A percentile compares a stretch with the other conserved stretches of the same genome.
Evolutionary conservation across 2,113 vertebrate genomes (phyloP).

Genomic region (Oreotrochilus melanogaster): DNA sequence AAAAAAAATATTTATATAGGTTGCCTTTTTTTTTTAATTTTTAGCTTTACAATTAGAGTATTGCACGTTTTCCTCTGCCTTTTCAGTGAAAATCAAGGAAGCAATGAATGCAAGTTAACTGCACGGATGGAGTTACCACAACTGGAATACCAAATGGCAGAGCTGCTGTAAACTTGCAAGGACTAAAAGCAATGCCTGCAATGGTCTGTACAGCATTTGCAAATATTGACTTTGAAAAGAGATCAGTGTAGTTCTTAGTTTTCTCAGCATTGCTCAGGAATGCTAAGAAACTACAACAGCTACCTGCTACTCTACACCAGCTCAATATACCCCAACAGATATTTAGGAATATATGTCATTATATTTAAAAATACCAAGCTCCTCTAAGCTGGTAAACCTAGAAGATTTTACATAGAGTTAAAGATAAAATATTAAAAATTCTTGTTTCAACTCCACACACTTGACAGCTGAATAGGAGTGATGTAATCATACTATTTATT

Average conservation of each 20-base stretch:
- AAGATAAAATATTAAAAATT: conserved; percentile 68
- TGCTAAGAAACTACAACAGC: conserved; percentile 74
- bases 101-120: conserved; percentile 42
- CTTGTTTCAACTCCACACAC: conserved; percentile 74
- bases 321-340: conserved; percentile 73
- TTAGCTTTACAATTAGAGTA: background rate
- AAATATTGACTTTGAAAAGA: conserved; percentile 65
- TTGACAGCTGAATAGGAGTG: conserved; percentile 71
- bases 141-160: conserved; percentile 51
- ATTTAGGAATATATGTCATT: conserved; percentile 75
- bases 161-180: conserved; percentile 53
- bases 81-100: conserved; percentile 60
- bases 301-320: conserved; percentile 74
- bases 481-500: conserved; percentile 76
- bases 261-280: conserved; percentile 76
- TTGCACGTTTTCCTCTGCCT: conserved; percentile 5
- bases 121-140: conserved; percentile 14
- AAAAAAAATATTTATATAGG: background rate
- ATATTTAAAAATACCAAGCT: conserved; percentile 78
- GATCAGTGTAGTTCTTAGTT: conserved; percentile 57
- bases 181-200: conserved; percentile 55
- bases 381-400: conserved; percentile 70
- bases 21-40: background rate
- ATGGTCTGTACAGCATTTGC: conserved; percentile 61
- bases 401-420: conserved; percentile 76